These are phyloP conservation scores for Eristalinus sepulchralis DNA, from an alignment of 2,888 invertebrate species.

Conservation along the genomic window DNA sequence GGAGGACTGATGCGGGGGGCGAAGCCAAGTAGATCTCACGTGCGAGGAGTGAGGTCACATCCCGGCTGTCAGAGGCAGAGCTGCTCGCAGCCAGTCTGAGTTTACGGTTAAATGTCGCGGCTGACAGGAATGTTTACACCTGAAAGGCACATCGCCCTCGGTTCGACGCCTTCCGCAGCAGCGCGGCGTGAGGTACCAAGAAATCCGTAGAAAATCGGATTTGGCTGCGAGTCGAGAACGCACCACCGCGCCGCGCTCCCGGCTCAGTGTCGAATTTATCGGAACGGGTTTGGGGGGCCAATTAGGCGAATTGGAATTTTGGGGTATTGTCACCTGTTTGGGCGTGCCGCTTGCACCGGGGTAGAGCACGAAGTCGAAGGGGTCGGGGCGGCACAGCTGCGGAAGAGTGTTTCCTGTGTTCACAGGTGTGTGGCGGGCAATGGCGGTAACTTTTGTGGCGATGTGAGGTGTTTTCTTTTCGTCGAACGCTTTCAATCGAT, in stretches of 20 bases:
- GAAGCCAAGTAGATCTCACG: neutral
- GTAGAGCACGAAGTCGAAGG: neutral
- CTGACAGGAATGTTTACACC: slow-evolving; percentile 54
- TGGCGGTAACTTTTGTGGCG: slow-evolving; percentile 8
- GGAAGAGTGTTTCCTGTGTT: slow-evolving; percentile 51
- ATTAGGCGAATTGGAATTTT: slow-evolving; percentile 53
- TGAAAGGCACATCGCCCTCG: slow-evolving; percentile 21
- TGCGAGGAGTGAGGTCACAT: slow-evolving; percentile 5
- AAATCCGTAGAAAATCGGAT: slow-evolving; percentile 56
- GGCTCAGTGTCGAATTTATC: slow-evolving; percentile 36
- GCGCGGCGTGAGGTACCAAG: neutral
- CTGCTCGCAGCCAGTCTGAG: neutral
- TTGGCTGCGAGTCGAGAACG: slow-evolving; percentile 24
- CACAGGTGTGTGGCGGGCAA: slow-evolving; percentile 26
- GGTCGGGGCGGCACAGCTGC: slow-evolving; percentile 1
- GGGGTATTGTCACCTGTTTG: slow-evolving; percentile 56
- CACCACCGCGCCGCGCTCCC: neutral
- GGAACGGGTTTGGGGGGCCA: slow-evolving; percentile 18
- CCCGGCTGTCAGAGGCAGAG: neutral
- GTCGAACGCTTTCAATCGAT: slow-evolving; percentile 4
- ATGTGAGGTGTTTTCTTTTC: slow-evolving; percentile 24
- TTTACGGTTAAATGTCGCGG: slow-evolving; percentile 38
- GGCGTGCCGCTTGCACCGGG: neutral
- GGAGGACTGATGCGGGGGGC: neutral
- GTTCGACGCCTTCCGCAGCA: neutral